phyloP scores from a whole-genome alignment of 2,888 invertebrate species.

The Ommatoiulus sabulosus region DNA sequence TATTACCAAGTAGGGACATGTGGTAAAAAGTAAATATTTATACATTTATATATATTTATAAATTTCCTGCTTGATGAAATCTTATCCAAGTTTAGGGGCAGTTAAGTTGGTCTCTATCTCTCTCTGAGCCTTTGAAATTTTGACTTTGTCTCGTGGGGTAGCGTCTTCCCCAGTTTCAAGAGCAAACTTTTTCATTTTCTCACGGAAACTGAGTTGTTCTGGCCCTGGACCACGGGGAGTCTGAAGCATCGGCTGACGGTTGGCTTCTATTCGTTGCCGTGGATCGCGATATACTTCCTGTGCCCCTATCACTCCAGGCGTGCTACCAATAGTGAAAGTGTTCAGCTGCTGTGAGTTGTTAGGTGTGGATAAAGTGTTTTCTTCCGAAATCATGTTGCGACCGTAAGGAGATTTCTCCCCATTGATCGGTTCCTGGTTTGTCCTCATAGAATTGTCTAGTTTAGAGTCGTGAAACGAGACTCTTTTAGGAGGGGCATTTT shows the following conservation, averaged over 20 bases:
- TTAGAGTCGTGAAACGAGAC: conserved; percentile 68
- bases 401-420: conserved; percentile 45
- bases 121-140: conserved; percentile 94
- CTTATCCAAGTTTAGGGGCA: conserved; percentile 33
- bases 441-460: conserved; percentile 61
- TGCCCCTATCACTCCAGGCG: conserved; percentile 96
- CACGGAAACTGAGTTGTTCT: conserved; percentile 95
- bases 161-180: conserved; percentile 93
- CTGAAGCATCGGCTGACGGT: conserved; percentile 73
- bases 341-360: conserved; percentile 59
- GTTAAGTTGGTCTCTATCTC: conserved; percentile 80
- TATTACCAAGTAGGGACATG: background rate
- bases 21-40: background rate
- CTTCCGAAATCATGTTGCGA: conserved; percentile 52
- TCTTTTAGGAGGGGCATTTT: conserved; percentile 64
- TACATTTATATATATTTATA: conserved; percentile 42
- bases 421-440: background rate
- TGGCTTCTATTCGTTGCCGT: conserved; percentile 85
- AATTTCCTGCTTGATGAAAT: background rate
- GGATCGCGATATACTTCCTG: conserved; percentile 99
- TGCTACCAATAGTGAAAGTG: conserved; percentile 73
- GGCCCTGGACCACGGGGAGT: conserved; percentile 76
- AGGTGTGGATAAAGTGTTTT: conserved; percentile 56
- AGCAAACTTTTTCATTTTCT: conserved; percentile 99
- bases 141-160: conserved; percentile 94